Evolutionary conservation across 2,113 vertebrate species (phyloP), one percentile per base, ranked within the genome.

Genomic region (Alouatta palliata): DNA sequence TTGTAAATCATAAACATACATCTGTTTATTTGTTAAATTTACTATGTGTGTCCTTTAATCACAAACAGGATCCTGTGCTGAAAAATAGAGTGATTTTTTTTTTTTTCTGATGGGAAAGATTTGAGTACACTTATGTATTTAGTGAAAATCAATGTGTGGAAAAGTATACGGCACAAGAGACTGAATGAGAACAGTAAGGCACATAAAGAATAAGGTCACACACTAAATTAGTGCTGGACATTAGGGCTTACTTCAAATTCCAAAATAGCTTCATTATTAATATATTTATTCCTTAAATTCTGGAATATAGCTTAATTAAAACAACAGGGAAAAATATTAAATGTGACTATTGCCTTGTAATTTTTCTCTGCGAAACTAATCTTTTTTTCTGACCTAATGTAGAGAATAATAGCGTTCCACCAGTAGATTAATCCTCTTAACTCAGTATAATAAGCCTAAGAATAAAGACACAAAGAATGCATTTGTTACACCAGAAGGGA

Each of bases 371-470:
- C 84, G 96, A 86, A 70, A 95, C 32, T 86, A 97, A 91, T 94
- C 86, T 70, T 9, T 47, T 90, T 90, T 92, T 43, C 94, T 97
- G 95, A 94, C 19, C 25, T 93, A 96, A 66, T 70, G 81, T 56
- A 96, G 66, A 73, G 75, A 95, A 85, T 97, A 97, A 79, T 54
- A 97, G 9, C n/a, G 66, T 87, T 97, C 35, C 58, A 95, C 17
- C 90, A 95, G 58, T 43, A 56, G 81, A 98, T 97, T 91, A 98
- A 75, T 97, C 96, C 14, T 97, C 93, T 96, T 86, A 84, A 90
- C 68, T 97, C 64, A 30, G 84, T 86, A 45, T 71, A 75, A 43
- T 87, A 92, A 96, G 12, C 35, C 71, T 93, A 25, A 94, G 86
- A 96, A 97, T 95, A 87, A 73, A 96, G 43, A 97, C 76, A 86